Evolutionary conservation across 2,888 invertebrate genomes (phyloP), one percentile per base, ranked within the genome.

Genomic region (Clistopyga incitator): DNA sequence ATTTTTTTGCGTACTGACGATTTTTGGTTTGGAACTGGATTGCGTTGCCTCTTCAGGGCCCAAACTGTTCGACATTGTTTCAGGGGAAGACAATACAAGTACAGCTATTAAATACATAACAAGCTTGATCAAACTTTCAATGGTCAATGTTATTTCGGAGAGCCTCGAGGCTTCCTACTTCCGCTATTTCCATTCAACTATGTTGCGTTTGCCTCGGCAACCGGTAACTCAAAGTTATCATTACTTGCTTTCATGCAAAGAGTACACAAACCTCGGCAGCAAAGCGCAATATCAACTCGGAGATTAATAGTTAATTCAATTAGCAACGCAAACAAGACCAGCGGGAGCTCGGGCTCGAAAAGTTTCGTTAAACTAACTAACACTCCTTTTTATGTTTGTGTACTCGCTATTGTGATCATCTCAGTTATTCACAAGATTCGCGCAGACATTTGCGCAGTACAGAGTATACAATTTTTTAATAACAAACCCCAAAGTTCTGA

Each of bases 221-320:
- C 15, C 47, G 0, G 0, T 13, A 47, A 47, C 15, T 47, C 47
- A 47, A 47, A 47, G 47, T 47, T 47, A 47, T 47, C 15, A n/a
- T 47, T 47, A 45, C 8, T 64, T 29, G n/a, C 70, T 25, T 74
- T 74, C 18, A 74, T 74, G 29, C 34, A 29, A n/a, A 65, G 15
- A 45, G 47, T 61, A 56, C 56, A 56, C 13, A 50, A 34, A 18
- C 38, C n/a, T 18, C 52, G n/a, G 61, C 70, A 38, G 67, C 52
- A 3, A 38, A 67, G 50, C 2, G n/a, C 45, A 70, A 47, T 10
- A 18, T 64, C 25, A 56, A 79, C 15, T 52, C 47, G 50, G 47
- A 64, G 23, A 78, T 79, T 65, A 75, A 82, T 79, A 61, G 61
- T 71, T 82, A 15, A 82, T 78, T 65, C 78, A 82, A 79, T 65